phyloP scores from a whole-genome alignment of 2,113 vertebrate species.

The Notarius lentiginosus region DNA sequence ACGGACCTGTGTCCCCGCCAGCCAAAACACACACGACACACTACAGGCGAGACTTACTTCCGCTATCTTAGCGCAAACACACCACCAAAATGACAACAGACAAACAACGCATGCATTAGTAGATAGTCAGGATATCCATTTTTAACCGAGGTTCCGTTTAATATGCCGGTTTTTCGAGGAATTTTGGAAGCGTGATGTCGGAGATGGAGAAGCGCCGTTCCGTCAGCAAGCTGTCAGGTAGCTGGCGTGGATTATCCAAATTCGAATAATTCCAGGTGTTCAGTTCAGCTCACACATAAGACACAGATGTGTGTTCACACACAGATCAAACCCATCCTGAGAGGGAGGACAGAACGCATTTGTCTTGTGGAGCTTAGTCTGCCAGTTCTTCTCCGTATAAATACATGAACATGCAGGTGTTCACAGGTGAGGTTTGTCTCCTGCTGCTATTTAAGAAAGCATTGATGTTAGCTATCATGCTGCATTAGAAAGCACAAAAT shows the following conservation, averaged over 20 bases:
- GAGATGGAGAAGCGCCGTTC: not conserved
- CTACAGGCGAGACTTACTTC: not conserved
- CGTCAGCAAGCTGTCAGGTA: too few relatives aligned
- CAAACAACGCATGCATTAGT: not conserved
- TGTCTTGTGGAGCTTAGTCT: not conserved
- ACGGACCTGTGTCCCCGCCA: not conserved
- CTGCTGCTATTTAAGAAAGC: slow-evolving; percentile 14
- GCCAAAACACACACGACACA: not conserved
- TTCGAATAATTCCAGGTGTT: slow-evolving; percentile 27
- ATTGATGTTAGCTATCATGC: not conserved
- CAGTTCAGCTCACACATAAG: not conserved
- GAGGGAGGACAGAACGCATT: slow-evolving; percentile 5
- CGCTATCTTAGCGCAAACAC: not conserved
- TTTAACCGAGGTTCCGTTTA: not conserved
- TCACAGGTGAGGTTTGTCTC: not conserved
- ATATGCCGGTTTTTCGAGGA: not conserved
- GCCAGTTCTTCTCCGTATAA: not conserved
- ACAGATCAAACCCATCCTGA: not conserved
- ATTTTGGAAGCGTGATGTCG: not conserved
- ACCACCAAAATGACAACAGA: not conserved
- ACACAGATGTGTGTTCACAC: slow-evolving; percentile 10
- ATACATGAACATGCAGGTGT: slow-evolving; percentile 29
- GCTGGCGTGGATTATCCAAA: slow-evolving; percentile 37
- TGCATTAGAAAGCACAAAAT: not conserved
- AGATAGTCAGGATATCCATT: not conserved